Evolutionary conservation across 2,888 invertebrate species (phyloP).

Genomic region (Charanyca ferruginea): DNA sequence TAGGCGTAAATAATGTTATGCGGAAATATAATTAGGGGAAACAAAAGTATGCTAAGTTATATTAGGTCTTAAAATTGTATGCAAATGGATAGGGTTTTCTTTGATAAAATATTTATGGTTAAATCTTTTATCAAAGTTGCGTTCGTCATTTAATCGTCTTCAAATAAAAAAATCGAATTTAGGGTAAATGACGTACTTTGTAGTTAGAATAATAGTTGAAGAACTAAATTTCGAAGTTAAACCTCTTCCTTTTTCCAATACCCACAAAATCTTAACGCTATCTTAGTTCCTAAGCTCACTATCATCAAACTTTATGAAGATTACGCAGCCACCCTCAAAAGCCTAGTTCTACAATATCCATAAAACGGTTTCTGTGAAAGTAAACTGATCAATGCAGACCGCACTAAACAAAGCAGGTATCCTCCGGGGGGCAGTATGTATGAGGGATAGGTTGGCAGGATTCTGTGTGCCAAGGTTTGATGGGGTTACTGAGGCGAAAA

Average conservation of each 20-base stretch:
- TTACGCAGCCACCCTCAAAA: slow-evolving; percentile 27
- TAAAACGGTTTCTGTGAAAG: slow-evolving; percentile 56
- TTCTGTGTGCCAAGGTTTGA: slow-evolving; percentile 65
- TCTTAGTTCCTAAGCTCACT: slow-evolving; percentile 5
- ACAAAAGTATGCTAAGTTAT: too few species aligned
- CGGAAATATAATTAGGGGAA: too few species aligned
- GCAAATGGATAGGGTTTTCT: too few species aligned
- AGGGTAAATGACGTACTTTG: too few species aligned
- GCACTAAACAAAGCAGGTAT: slow-evolving; percentile 69
- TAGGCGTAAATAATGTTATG: too few species aligned
- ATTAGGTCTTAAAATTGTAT: too few species aligned
- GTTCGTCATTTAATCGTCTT: too few species aligned
- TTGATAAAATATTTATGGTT: too few species aligned
- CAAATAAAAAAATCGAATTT: too few species aligned
- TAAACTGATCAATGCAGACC: slow-evolving; percentile 63
- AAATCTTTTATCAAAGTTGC: too few species aligned
- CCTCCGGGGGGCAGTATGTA: slow-evolving; percentile 64
- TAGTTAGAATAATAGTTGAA: too few species aligned
- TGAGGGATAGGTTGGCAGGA: slow-evolving; percentile 71
- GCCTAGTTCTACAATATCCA: slow-evolving; percentile 49
- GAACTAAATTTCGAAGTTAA: background rate
- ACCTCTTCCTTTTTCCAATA: slow-evolving; percentile 2
- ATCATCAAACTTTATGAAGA: slow-evolving; percentile 46
- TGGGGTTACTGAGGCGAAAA: slow-evolving; percentile 38
- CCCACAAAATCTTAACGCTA: slow-evolving; percentile 1